Base-by-base conservation (phyloP, 2,797 vertebrate species). In the Oceanodroma leucorhoa region DNA sequence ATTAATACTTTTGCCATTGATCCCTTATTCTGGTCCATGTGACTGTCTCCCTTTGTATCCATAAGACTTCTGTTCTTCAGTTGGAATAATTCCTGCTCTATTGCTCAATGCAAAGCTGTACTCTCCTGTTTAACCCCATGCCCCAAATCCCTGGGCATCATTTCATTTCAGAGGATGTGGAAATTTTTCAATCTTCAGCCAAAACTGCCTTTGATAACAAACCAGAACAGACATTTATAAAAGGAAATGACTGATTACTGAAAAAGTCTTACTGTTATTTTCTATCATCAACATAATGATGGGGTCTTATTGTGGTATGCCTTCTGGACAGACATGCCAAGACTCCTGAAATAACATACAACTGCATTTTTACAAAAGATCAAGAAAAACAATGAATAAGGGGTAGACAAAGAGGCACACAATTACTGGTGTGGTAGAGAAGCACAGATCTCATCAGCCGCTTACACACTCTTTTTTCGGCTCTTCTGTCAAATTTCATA, bases 201-300 rank as follows among this genome's bases (percentile, higher is more conserved):
- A 92, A 82, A 95, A 64, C 30, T 83, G 83, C 29, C 80, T 91
- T 90, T 86, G 87, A 73, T 88, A 91, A 85, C 48, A 69, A 91
- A 93, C 20, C 23, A 94, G 87, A 96, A 62, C 18, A 95, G 55
- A 73, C 85, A 89, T 94, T 94, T 90, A 73, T 43, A 71, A 82
- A 91, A 83, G 83, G 66, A 94, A 96, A 83, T 72, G 45, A 66
- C 13, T 66, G 34, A 94, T 84, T 87, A 70, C 30, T 94, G 66
- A 30, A 67, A 50, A 90, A 69, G 26, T 53, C 73, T 77, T 75
- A 83, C 90, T 87, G 80, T 76, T 94, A 95, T 94, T 96, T 94
- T 94, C 94, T 64, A 64, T 91, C 70, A 93, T 90, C 80, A 83
- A 3, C 70, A 88, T 96, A 94, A 95, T 94, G 83, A 94, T 72